Evolutionary conservation across 30 jellyfish, hydroid and myxozoan genomes (phyloP), one percentile per base, ranked within the genome.

Genomic region (Turritopsis rubra): DNA sequence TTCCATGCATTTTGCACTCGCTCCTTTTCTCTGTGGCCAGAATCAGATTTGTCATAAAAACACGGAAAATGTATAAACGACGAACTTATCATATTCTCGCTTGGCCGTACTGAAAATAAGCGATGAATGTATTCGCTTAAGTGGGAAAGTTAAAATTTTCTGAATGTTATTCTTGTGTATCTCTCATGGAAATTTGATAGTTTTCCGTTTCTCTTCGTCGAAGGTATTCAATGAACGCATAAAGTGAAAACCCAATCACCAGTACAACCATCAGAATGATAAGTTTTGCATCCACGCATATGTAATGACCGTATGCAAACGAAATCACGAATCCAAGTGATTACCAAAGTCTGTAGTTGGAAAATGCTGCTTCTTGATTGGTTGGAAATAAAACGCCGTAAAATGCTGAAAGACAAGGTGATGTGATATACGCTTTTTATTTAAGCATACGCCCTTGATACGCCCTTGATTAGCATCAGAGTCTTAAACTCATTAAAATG

Each of bases 341-440:
- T 68, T 91, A 95, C 96, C 96, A 86, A 52, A 91, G 82, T 1
- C 97, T 89, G 75, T 86, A 91, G 70, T 86, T 91, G 21, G 97
- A 91, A 73, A 91, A 91, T 52, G 95, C 97, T 1, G 97, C 96
- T 71, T 91, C 97, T 81, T 91, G 97, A 84, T 87, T 87, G 54
- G 88, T 84, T 30, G 96, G 95, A 83, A 91, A 91, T 81, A 86
- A 70, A 68, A 83, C 84, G 54, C 97, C 97, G 73, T 91, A 91
- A 66, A 91, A 86, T 52, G 97, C 97, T 91, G 53, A 18, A 74
- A 83, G 75, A 75, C n/a, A n/a, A n/a, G 52, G 27, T 13, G 13
- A 41, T 41, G 60, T 41, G n/a, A n/a, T n/a, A n/a, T n/a, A n/a
- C n/a, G n/a, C n/a, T n/a, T n/a, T n/a, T n/a, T n/a, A n/a, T n/a